Evolutionary conservation across 2,797 vertebrate genomes (phyloP).

Genomic region (Rachycentron canadum): DNA sequence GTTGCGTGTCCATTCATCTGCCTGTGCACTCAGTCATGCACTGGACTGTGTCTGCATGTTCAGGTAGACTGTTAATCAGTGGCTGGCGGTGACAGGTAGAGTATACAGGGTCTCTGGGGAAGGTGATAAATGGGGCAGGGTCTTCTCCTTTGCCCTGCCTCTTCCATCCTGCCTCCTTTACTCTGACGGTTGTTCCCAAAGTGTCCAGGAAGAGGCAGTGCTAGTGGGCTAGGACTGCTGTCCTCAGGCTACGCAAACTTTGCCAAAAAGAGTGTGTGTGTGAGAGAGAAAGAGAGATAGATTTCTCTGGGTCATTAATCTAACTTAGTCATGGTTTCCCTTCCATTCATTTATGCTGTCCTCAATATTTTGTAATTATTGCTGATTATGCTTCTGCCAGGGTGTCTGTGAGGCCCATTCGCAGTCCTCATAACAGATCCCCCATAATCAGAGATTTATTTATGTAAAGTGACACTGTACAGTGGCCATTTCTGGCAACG

Average conservation of each 20-base stretch:
- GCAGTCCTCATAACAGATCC: conserved; percentile 22
- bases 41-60: conserved; percentile 53
- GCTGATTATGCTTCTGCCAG: conserved; percentile 57
- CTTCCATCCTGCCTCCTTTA: conserved; percentile 68
- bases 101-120: conserved; percentile 57
- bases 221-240: conserved; percentile 39
- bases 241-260: conserved; percentile 52
- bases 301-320: conserved; percentile 71
- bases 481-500: conserved; percentile 2
- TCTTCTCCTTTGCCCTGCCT: conserved; percentile 53
- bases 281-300: conserved; percentile 31
- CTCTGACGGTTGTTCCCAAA: conserved; percentile 61
- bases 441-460: conserved; percentile 39
- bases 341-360: conserved; percentile 50
- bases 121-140: conserved; percentile 60
- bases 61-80: conserved; percentile 60
- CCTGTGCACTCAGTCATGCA: conserved; percentile 40
- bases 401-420: conserved; percentile 48
- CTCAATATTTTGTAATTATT: conserved; percentile 59
- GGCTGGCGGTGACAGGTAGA: conserved; percentile 57
- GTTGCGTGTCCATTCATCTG: conserved; percentile 33
- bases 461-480: conserved; percentile 28
- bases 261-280: conserved; percentile 39
- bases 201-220: conserved; percentile 54
- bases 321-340: conserved; percentile 62